Conservation (phyloP, 2,113 vertebrate genomes). For the Apus apus region DNA sequence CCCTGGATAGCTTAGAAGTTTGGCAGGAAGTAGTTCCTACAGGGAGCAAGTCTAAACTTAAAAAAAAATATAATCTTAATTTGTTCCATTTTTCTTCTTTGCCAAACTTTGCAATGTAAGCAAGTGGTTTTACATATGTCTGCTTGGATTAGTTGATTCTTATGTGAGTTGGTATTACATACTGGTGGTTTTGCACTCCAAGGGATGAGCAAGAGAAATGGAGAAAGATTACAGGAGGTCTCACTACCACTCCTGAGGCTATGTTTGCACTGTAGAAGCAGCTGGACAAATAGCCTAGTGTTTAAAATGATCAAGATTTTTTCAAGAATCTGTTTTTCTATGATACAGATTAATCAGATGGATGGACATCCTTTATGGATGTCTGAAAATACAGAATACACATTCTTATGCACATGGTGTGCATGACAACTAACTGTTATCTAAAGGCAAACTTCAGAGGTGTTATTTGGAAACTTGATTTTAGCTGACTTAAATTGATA, state of each 20-base stretch:
- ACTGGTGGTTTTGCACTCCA: not conserved
- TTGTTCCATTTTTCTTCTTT: not conserved
- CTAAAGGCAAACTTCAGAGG: not conserved
- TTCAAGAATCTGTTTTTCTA: not conserved
- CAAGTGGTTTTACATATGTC: not conserved
- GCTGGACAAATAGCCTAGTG: not conserved
- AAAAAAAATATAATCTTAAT: not conserved
- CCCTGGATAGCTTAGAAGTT: not conserved
- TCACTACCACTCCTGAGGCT: not conserved
- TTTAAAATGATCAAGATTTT: not conserved
- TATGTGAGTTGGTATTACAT: not conserved
- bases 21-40: not conserved
- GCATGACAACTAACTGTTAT: not conserved
- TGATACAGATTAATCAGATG: not conserved
- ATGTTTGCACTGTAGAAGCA: not conserved
- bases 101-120: not conserved
- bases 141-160: not conserved
- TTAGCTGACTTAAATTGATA: not conserved
- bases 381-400: not conserved
- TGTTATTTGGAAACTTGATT: not conserved
- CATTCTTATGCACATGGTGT: not conserved
- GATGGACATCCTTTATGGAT: not conserved
- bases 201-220: not conserved
- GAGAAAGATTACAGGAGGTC: not conserved
- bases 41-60: not conserved